Base-by-base conservation (phyloP, 2,113 vertebrate genomes). In the Herpailurus yagouaroundi region DNA sequence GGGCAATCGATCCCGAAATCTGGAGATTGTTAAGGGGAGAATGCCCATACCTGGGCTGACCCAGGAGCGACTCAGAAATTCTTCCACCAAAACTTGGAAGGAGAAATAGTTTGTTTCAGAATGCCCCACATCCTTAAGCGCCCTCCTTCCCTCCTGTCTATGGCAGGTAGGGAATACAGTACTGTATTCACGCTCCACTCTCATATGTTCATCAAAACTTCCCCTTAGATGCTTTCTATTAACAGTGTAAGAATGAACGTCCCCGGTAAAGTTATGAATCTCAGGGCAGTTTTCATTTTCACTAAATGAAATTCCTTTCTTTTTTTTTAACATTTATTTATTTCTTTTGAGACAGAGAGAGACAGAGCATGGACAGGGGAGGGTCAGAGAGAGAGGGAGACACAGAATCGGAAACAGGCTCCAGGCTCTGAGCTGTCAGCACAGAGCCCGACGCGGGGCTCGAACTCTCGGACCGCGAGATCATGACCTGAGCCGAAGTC, bases 131-230 rank as follows among this genome's bases (percentile, higher is more conserved):
- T 55, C 14, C 33, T 52, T 45, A 16, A 16, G 63, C 0, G 2
- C 3, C 11, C 38, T 7, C 8, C 0, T 89, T 82, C 50, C 7
- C 6, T 23, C 8, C 8, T 77, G 7, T 45, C 14, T 8, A 52
- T 4, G 2, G 38, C 8, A 11, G 55, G 29, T 1, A 81, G 15
- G 1, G 7, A 13, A 2, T 4, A 4, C 5, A 25, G 29, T 12
- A 27, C 1, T 50, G 9, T 1, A 1, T 25, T 79, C 19, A 31
- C 1, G 18, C 16, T 6, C 50, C 3, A 33, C 69, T 25, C 60
- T 6, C 11, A 93, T 76, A 68, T 31, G 5, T 11, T 48, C 38
- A 38, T 19, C 3, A 60, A 77, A 68, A 83, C 6, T n/a, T 73
- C 10, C 23, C 31, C 33, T 33, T 15, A 14, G 1, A 76, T 50